Conservation (phyloP, 2,888 invertebrate genomes). For the Incurvaria masculella region DNA sequence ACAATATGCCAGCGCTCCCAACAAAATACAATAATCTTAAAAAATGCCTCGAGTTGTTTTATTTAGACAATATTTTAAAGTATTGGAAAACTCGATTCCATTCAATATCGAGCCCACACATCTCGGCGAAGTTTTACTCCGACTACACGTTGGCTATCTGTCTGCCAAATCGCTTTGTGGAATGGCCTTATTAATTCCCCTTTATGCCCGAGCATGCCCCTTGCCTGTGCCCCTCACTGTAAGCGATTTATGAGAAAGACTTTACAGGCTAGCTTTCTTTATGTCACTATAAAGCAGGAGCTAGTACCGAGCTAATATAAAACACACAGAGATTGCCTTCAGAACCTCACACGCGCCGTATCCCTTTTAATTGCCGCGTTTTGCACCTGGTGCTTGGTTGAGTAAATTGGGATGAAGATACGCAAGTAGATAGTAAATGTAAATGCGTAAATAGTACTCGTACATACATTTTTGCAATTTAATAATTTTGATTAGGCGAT, state of each 20-base stretch:
- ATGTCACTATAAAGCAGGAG: slow-evolving; percentile 39
- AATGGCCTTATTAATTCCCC: slow-evolving; percentile 53
- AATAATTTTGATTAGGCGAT: too few relatives aligned
- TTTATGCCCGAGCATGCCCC: slow-evolving; percentile 42
- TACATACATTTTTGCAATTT: too few relatives aligned
- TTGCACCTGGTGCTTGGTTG: slow-evolving; percentile 34
- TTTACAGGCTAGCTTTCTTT: slow-evolving; percentile 48
- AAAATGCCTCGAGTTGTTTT: slow-evolving; percentile 12
- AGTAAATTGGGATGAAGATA: slow-evolving; percentile 20
- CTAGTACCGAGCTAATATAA: slow-evolving; percentile 10
- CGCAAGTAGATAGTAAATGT: too few relatives aligned
- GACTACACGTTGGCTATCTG: slow-evolving; percentile 27
- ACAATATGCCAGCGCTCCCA: not conserved
- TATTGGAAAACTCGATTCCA: slow-evolving; percentile 39
- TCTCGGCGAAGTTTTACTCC: slow-evolving; percentile 30
- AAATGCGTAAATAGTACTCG: too few relatives aligned
- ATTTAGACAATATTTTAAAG: slow-evolving; percentile 9
- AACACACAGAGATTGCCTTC: slow-evolving; percentile 23
- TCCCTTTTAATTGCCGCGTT: slow-evolving; percentile 39
- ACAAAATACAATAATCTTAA: slow-evolving; percentile 21
- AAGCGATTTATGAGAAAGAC: slow-evolving; percentile 37
- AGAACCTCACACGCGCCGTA: slow-evolving; percentile 28
- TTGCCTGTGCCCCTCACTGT: slow-evolving; percentile 23
- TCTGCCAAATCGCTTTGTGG: slow-evolving; percentile 38
- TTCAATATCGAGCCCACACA: slow-evolving; percentile 42